Evolutionary conservation across 2,797 vertebrate genomes (phyloP).

Genomic region (Coilia nasus): DNA sequence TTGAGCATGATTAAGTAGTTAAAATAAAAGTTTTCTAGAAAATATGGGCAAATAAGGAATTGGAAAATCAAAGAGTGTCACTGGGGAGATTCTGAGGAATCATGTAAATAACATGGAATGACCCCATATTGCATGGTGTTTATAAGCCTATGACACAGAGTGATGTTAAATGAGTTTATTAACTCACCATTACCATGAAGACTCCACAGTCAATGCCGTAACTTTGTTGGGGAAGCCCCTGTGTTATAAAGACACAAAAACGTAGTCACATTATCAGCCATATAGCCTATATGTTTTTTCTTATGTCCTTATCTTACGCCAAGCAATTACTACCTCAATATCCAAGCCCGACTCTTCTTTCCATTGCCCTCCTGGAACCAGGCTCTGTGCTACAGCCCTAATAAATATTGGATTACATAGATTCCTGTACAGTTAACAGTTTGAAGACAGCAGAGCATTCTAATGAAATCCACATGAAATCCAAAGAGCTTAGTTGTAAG

Average conservation of each 20-base stretch:
- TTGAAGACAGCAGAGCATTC: too few relatives aligned
- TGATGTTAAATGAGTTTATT: not conserved
- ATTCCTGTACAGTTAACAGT: too few relatives aligned
- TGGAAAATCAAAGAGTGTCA: too few relatives aligned
- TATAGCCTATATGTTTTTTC: too few relatives aligned
- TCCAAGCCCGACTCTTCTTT: not conserved
- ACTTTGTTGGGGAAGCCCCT: slow-evolving; percentile 17
- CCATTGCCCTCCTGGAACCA: not conserved
- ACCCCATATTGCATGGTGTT: too few relatives aligned
- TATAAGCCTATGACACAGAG: not conserved
- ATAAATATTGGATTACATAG: not conserved
- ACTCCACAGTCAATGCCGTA: slow-evolving; percentile 14
- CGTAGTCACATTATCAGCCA: not conserved
- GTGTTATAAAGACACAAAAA: not conserved
- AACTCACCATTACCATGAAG: slow-evolving; percentile 26
- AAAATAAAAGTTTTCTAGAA: too few relatives aligned
- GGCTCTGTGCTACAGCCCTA: not conserved
- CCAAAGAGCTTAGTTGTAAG: not conserved
- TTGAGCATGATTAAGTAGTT: not conserved
- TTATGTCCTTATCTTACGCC: too few relatives aligned
- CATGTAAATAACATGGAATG: too few relatives aligned
- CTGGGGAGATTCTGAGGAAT: too few relatives aligned
- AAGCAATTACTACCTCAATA: not conserved
- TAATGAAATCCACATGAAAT: not conserved
- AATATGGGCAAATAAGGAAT: too few relatives aligned